Conservation (phyloP, 2,888 invertebrate species). For the Boloria selene region DNA sequence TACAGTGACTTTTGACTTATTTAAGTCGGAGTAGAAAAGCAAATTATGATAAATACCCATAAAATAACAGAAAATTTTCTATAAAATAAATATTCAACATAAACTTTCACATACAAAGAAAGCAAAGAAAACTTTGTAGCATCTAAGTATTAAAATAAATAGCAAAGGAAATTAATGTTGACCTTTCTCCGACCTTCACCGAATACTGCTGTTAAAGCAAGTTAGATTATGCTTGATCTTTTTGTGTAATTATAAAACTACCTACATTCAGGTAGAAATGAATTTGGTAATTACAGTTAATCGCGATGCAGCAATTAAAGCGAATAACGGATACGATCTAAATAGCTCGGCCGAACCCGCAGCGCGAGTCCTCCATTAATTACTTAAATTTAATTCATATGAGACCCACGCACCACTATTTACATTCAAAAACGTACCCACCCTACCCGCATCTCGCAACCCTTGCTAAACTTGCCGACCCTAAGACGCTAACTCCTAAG, state of each 20-base stretch:
- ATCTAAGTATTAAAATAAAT: background rate
- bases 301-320: conserved; percentile 50
- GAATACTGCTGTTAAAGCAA: background rate
- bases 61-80: background rate
- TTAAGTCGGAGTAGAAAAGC: conserved; percentile 1
- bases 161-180: background rate
- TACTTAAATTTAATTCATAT: conserved; percentile 82
- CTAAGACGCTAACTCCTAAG: conserved; percentile 80
- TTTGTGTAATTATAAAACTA: conserved; percentile 26
- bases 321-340: conserved; percentile 55
- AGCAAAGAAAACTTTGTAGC: background rate
- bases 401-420: conserved; percentile 74
- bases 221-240: background rate
- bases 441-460: conserved; percentile 74
- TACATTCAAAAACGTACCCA: conserved; percentile 78
- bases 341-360: conserved; percentile 44
- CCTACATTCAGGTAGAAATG: conserved; percentile 13
- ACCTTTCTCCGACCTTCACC: background rate
- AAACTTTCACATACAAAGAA: no score
- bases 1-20: conserved; percentile 20
- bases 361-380: conserved; percentile 67
- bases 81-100: no score
- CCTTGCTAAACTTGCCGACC: conserved; percentile 79
- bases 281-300: conserved; percentile 61
- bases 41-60: conserved; percentile 2